Percentiles rank a stretch among this genome's conserved stretches.
Conservation (phyloP, 1,140 invertebrate species). For the Drosophila micromelanica region DNA sequence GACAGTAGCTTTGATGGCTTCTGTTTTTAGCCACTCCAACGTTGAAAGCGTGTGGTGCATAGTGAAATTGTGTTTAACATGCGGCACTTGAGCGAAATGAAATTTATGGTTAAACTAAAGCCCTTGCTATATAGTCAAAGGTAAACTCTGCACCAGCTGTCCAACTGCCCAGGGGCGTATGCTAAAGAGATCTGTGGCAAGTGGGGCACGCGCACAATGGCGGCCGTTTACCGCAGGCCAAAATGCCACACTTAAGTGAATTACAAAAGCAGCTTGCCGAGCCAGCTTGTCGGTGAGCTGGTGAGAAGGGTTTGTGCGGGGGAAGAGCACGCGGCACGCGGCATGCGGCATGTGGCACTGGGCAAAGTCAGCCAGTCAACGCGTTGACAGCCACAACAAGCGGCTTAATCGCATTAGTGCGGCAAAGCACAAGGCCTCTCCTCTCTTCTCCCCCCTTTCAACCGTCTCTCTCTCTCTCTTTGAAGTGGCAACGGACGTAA, state of each 20-base stretch:
- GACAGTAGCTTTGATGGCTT: slow-evolving; percentile 14
- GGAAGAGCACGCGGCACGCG: neutral
- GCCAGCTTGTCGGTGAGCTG: slow-evolving; percentile 9
- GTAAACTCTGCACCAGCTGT: slow-evolving; percentile 44
- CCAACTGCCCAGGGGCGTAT: slow-evolving; percentile 55
- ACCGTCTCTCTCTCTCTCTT: neutral
- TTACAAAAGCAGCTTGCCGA: slow-evolving; percentile 72
- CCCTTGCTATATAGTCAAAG: slow-evolving; percentile 47
- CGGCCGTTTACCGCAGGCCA: slow-evolving; percentile 75
- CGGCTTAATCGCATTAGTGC: slow-evolving; percentile 82
- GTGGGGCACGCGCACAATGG: slow-evolving; percentile 55
- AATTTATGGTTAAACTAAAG: slow-evolving; percentile 78
- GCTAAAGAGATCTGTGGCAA: slow-evolving; percentile 62
- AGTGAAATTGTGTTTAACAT: slow-evolving; percentile 26
- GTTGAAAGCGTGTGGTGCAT: slow-evolving; percentile 36
- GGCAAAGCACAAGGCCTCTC: slow-evolving; percentile 10
- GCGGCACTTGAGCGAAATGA: slow-evolving; percentile 53
- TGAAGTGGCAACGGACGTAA: slow-evolving; percentile 13
- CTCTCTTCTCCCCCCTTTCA: neutral
- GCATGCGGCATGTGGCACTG: neutral
- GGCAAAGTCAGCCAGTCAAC: slow-evolving; percentile 66
- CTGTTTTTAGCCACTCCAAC: neutral
- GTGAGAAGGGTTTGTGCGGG: no score
- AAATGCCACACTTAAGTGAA: slow-evolving; percentile 82
- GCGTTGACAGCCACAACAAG: slow-evolving; percentile 83